Evolutionary conservation across 35 echinoderm and acorn worm genomes (phyloP), one percentile per base, ranked within the genome.

Genomic region (Anneissia japonica): DNA sequence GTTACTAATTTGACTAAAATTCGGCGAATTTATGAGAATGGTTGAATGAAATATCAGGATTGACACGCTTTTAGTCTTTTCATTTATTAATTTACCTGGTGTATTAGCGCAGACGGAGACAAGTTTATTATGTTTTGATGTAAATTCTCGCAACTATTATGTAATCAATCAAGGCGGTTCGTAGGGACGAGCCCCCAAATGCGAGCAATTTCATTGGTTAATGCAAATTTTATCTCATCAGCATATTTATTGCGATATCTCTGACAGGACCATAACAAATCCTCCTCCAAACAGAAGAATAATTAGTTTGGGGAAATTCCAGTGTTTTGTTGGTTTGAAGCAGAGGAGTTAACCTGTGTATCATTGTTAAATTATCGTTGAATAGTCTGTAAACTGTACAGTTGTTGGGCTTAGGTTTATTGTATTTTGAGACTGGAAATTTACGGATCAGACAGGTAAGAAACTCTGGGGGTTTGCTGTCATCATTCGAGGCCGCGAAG

Each of bases 261-360:
- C 51, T 64, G 51, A 64, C 51, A 64, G 51, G 51, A 64, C 51
- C 51, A 64, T 64, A 64, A 64, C 51, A 64, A 64, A 64, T 64
- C 51, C 51, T 64, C 51, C 51, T 64, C 51, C 51, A 16, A 9
- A 1, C 10, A 64, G 26, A 64, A 64, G 26, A 64, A 64, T 64
- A 64, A 64, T 64, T 16, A 16, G 7, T 64, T 64, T 2, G 51
- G 51, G 51, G 51, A 23, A 64, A 64, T 64, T 64, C 51, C 51
- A 64, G 10, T 64, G 6, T 64, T 64, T 64, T 64, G 51, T 64
- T 12, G n/a, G n/a, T n/a, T 23, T 23, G 51, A 64, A 26, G 51
- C 11, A 64, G 40, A n/a, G n/a, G n/a, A n/a, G n/a, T n/a, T n/a
- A n/a, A n/a, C n/a, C n/a, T n/a, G n/a, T n/a, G n/a, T n/a, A n/a